Percentiles rank a stretch among this genome's conserved stretches.
Conservation (phyloP, 92 coral and sea anemone genomes). For the Isaurus tuberculatus region DNA sequence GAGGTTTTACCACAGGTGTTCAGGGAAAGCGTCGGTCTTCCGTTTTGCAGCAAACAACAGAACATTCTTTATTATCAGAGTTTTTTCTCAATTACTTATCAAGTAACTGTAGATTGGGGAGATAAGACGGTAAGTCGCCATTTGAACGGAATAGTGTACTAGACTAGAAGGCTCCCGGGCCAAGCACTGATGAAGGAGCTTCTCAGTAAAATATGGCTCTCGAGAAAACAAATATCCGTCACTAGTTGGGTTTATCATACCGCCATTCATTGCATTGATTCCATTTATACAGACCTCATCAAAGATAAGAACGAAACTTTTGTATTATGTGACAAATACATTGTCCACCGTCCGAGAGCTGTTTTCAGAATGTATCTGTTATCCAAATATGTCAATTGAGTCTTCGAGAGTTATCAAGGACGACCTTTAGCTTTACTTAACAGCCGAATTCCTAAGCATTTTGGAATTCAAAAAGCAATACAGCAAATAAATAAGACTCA, state of each 20-base stretch:
- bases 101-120: slow-evolving; percentile 24
- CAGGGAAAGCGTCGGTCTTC: neutral
- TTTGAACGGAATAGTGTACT: slow-evolving; percentile 4
- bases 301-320: slow-evolving; percentile 46
- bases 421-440: slow-evolving; percentile 32
- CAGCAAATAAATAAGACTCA: slow-evolving; percentile 17
- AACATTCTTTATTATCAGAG: slow-evolving; percentile 29
- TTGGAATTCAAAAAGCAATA: slow-evolving; percentile 10
- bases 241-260: slow-evolving; percentile 32
- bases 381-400: slow-evolving; percentile 29
- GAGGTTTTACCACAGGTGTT: neutral
- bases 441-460: slow-evolving; percentile 23
- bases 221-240: slow-evolving; percentile 14
- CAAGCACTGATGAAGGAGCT: slow-evolving; percentile 36
- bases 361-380: slow-evolving; percentile 28
- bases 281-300: slow-evolving; percentile 36
- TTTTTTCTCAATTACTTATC: slow-evolving; percentile 45
- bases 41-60: neutral
- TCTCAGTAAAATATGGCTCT: slow-evolving; percentile 14
- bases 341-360: slow-evolving; percentile 28
- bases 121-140: slow-evolving; percentile 29
- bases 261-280: slow-evolving; percentile 25
- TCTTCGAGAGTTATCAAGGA: slow-evolving; percentile 7
- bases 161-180: slow-evolving; percentile 34
- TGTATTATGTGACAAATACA: slow-evolving; percentile 44